Conservation (phyloP, 1,140 invertebrate genomes). For the Drosophila subpulchrella region DNA sequence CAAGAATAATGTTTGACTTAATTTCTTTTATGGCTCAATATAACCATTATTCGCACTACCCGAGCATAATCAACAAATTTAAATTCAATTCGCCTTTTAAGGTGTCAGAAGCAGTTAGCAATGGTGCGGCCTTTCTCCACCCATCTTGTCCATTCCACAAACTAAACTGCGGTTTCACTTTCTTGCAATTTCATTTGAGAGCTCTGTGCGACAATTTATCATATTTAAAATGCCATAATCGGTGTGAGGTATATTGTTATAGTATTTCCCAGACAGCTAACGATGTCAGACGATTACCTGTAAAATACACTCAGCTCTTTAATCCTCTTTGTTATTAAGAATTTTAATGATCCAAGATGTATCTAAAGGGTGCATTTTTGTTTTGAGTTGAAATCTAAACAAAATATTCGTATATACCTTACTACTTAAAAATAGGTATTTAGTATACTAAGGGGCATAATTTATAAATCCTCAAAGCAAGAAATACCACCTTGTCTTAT, state of each 20-base stretch:
- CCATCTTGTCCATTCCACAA: conserved; percentile 1
- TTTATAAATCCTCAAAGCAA: too few species aligned
- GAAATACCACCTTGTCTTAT: too few species aligned
- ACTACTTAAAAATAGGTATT: background rate
- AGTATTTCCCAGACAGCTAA: conserved; percentile 2
- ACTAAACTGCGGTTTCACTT: conserved; percentile 36
- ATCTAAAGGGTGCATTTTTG: too few species aligned
- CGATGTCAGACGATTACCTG: background rate
- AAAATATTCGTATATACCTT: background rate
- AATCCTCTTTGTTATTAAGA: background rate
- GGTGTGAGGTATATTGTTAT: conserved; percentile 22
- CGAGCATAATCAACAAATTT: conserved; percentile 75
- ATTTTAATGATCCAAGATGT: too few species aligned
- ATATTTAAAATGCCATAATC: conserved; percentile 73
- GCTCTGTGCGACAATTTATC: conserved; percentile 63
- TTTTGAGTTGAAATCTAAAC: too few species aligned
- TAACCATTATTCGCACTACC: conserved; percentile 79
- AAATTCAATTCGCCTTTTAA: conserved; percentile 76
- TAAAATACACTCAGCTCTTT: background rate
- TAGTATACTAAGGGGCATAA: too few species aligned
- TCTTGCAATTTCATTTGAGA: conserved; percentile 49
- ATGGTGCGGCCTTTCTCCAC: conserved; percentile 1
- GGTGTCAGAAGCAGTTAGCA: conserved; percentile 60
- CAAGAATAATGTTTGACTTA: conserved; percentile 76
- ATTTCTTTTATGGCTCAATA: conserved; percentile 83